These are phyloP conservation scores for Megaceryle maxima DNA, from an alignment of 2,113 vertebrate species.

Conservation along the genomic window DNA sequence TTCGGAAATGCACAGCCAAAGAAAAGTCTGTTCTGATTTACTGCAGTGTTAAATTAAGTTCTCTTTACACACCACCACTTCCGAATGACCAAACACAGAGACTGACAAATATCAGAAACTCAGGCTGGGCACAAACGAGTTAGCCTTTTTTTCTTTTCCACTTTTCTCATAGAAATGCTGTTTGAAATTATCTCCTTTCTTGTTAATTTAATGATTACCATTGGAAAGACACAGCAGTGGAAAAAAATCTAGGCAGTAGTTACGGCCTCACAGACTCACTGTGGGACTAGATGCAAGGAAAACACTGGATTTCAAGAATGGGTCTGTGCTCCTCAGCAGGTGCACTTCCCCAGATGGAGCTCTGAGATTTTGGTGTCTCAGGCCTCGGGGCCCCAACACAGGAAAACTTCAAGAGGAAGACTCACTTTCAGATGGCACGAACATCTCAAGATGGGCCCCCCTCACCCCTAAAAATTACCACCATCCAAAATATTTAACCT, in stretches of 20 bases:
- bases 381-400: too few species aligned
- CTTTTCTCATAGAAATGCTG: not conserved
- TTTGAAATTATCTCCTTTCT: conserved; percentile 48
- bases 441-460: not conserved
- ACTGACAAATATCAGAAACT: conserved; percentile 5
- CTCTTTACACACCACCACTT: not conserved
- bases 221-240: not conserved
- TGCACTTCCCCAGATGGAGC: not conserved
- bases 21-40: not conserved
- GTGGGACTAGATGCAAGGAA: not conserved
- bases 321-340: not conserved
- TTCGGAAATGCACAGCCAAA: not conserved
- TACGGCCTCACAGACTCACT: not conserved
- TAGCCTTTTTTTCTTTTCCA: not conserved
- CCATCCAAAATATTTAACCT: fast-evolving
- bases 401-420: not conserved
- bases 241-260: conserved; percentile 26
- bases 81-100: not conserved
- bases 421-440: not conserved
- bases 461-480: not conserved
- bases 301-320: not conserved
- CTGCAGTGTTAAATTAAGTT: not conserved
- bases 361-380: not conserved
- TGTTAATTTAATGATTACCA: conserved; percentile 42
- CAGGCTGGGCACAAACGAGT: conserved; percentile 5